Base-by-base conservation (phyloP, 2,113 vertebrate species). In the Oryzias melastigma region DNA sequence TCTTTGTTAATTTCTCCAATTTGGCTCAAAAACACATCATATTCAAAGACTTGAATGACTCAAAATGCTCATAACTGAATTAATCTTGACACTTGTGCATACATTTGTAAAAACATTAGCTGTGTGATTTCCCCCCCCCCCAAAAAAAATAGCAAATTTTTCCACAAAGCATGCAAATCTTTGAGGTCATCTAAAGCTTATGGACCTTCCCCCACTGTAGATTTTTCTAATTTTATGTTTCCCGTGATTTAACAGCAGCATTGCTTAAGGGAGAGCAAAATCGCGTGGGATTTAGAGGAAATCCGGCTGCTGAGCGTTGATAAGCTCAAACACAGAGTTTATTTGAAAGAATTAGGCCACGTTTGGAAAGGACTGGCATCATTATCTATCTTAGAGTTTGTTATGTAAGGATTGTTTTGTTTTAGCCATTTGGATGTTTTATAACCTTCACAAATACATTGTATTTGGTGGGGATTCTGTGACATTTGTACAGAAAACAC, bases 261-360 rank as follows among this genome's bases (percentile, higher is more conserved):
- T 35, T 35, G 10, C 35, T 35, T 35, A 35, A 35, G 35, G 10
- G 10, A 35, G 35, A 35, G 35, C 10, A 35, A 35, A 35, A 35
- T 35, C 10, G 10, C 35, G 10, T 35, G 35, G 35, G 35, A 35
- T 35, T 35, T 35, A 8, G 35, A 1, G 25, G 69, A 46, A 15
- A 35, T 68, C 46, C 57, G 71, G 43, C 67, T 7, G 18, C 62
- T 48, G 42, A 13, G 6, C 20, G 3, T 25, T 1, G 51, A 47
- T 52, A 55, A 75, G 63, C 50, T 40, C 29, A 68, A 76, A 81
- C 64, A 48, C 67, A 61, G 35, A n/a, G 0, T 35, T 18, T 27
- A 58, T 73, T 51, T 64, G 45, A 27, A 80, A 53, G 74, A 76
- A 58, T 74, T 58, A 64, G 74, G 69, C 58, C 64, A 53, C 68